Base-by-base conservation (phyloP, 2,113 vertebrate species). In the Channa argus region DNA sequence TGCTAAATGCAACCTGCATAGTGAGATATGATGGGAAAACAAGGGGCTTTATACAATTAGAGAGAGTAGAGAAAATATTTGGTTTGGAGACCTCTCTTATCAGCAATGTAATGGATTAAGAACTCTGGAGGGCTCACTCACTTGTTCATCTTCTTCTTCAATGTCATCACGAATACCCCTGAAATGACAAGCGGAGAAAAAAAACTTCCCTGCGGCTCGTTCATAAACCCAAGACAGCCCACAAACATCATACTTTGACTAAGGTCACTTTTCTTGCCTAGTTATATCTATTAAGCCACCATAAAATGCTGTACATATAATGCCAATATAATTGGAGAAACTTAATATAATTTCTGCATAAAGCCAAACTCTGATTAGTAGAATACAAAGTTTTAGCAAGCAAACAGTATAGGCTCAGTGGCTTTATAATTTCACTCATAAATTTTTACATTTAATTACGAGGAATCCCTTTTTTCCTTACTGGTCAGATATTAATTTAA, bases 91-190 rank as follows among this genome's bases (percentile, higher is more conserved):
- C 52, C 56, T 78, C 63, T 87, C 67, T 88, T 83, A 91, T 84
- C 89, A 86, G 82, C 84, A 77, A 85, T 91, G 94, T 84, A 92
- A 93, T 85, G 93, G 92, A 95, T 86, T 86, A 85, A 93, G 94
- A 97, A 97, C 94, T 93, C 92, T 95, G 95, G 92, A 94, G 94
- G 90, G 89, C 94, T 98, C 95, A 99, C 97, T 99, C 97, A 99
- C 98, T 98, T 99, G 98, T 91, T 99, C 98, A 98, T 99, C 98
- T 96, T 99, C 98, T 93, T 99, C 98, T 97, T 99, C 98, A 96
- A 99, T 99, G 97, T 99, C 98, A 97, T 99, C 98, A 92, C 98
- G 96, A 95, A 99, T 98, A 97, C 98, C 98, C 98, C 98, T 99
- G 97, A 94, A 99, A 99, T 96, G 97, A 99, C 89, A 99, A 99